Base-by-base conservation (phyloP, 2,113 vertebrate genomes). In the Axis porcinus region DNA sequence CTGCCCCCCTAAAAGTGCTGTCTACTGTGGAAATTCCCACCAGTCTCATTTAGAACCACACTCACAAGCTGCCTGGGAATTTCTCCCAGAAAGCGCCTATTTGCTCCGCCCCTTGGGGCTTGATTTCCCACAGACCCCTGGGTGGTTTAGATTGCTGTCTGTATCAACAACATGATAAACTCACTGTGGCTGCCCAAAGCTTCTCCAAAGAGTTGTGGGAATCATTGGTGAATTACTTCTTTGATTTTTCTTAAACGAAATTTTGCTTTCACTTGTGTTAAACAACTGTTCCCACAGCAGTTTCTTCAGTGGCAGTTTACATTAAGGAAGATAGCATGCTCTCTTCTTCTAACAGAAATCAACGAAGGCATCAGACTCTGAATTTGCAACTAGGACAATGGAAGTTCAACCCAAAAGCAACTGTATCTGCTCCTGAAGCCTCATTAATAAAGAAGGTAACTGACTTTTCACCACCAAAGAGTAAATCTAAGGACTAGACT, bases 11-110 rank as follows among this genome's bases (percentile, higher is more conserved):
- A 64, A 74, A 88, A 89, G 81, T 89, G 85, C 94, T 67, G 95
- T 58, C 92, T 3, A 13, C 84, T 92, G 91, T 91, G 92, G 81
- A 95, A 95, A 97, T 83, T 90, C 92, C 97, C 91, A 97, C 28
- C 79, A 27, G 52, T 94, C 86, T 97, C 60, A 67, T 25, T 97
- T 97, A 97, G 95, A 97, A 70, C 85, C 76, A 88, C 40, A 89
- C 89, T 97, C 82, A 86, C 91, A 93, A 96, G 97, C 91, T 98
- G 97, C 96, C 97, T 97, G 97, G 97, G 97, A 97, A 98, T 94
- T 91, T 96, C 97, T 98, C 92, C 76, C 92, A 97, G 97, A 94
- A 96, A 92, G 33, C 92, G 15, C 0, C 58, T 79, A 25, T 82
- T 4, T 50, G 19, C 57, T 55, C 55, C 11, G 2, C 79, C 70